Evolutionary conservation across 2,888 invertebrate species (phyloP), one percentile per base, ranked within the genome.

Genomic region (Cataglyphis albicans): DNA sequence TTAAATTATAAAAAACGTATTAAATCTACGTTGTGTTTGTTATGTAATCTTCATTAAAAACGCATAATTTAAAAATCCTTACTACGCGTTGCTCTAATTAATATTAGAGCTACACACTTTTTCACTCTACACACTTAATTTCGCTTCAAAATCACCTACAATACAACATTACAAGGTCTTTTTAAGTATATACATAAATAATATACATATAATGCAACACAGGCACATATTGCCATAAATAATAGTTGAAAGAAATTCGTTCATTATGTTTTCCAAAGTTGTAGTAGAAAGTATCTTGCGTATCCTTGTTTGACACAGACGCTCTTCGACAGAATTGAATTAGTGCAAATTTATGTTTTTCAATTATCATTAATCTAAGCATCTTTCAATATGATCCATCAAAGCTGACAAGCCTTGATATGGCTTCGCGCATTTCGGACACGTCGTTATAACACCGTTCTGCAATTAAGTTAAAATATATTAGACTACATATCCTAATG

Each of bases 341-440:
- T 73, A 57, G 32, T 15, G 15, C 5, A 48, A 15, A 21, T 63
- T 57, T 67, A 68, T 15, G 18, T 32, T 48, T 25, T 83, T 25
- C 5, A 0, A 61, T 65, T 35, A 83, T 6, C 72, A n/a, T 15
- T 70, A 41, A n/a, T 21, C n/a, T 41, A 87, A 12, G 59, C 87
- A 87, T 0, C 0, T 9, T 6, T 41, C 7, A 72, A 87, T 10
- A 57, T 87, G 86, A 6, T 6, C 0, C 10, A 64, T 52, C 21
- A 87, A 64, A 35, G 9, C 7, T 3, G 9, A 0, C 2, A 82
- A 15, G 7, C 21, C 63, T 0, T 7, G 6, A 44, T 72, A 86
- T 38, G 0, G 9, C 1, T 0, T 4, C 0, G 29, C 18, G 12
- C 86, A 87, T 52, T 67, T 65, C 21, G 84, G 86, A 38, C 87